Conservation (phyloP, 2,888 invertebrate genomes). For the Amphipoea oculea region DNA sequence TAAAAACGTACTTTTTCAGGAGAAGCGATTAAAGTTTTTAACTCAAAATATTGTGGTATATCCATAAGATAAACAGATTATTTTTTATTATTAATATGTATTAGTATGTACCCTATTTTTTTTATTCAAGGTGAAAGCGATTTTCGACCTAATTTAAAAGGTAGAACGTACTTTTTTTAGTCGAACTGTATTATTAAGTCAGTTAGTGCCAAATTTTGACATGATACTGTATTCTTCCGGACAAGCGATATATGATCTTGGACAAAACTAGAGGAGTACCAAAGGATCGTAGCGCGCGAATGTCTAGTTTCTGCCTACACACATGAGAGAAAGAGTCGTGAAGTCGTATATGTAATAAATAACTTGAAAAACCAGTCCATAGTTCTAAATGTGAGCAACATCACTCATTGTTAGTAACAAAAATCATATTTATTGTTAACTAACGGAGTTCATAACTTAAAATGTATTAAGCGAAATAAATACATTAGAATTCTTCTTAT, state of each 20-base stretch:
- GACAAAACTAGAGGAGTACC: not conserved
- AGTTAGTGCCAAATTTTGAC: no score
- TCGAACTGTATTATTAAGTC: no score
- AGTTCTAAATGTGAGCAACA: slow-evolving; percentile 54
- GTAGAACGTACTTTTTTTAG: no score
- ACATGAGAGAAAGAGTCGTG: not conserved
- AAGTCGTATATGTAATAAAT: not conserved
- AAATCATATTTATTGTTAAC: slow-evolving; percentile 68
- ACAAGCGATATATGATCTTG: not conserved
- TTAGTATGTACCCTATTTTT: no score
- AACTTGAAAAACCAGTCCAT: slow-evolving; percentile 35
- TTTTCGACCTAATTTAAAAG: no score
- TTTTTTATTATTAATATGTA: no score
- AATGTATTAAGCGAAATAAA: slow-evolving; percentile 86
- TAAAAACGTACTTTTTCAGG: no score
- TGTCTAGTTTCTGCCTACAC: not conserved
- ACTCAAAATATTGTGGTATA: no score
- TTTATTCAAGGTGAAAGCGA: no score
- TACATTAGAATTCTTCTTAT: slow-evolving; percentile 82
- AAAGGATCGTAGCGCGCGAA: not conserved
- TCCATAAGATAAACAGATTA: no score
- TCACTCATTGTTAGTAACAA: slow-evolving; percentile 71
- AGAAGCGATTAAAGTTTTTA: no score
- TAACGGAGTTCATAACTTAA: slow-evolving; percentile 75
- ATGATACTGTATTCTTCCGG: no score